Conservation (phyloP, 2,888 invertebrate genomes). For the Polietes domitor region DNA sequence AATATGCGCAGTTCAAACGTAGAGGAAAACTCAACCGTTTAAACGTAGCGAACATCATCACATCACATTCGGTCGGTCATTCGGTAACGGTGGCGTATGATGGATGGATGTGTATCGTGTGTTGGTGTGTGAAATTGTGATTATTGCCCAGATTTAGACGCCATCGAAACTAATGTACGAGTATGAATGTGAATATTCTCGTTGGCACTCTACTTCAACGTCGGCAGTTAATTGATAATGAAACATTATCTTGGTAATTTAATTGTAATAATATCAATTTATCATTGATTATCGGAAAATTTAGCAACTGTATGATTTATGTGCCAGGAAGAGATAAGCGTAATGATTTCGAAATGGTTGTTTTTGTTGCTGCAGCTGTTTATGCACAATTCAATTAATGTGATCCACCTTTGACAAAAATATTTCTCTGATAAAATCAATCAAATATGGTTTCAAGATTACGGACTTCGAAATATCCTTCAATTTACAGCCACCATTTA, state of each 20-base stretch:
- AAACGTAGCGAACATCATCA: neutral
- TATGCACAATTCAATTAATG: neutral
- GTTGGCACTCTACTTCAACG: neutral
- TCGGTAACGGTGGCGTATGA: constrained; percentile 45
- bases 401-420: neutral
- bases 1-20: constrained; percentile 48
- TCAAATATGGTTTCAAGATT: too few relatives aligned
- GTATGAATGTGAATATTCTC: neutral
- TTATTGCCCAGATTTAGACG: neutral
- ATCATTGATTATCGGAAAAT: constrained; percentile 39
- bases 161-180: constrained; percentile 1
- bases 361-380: neutral
- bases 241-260: constrained; percentile 24
- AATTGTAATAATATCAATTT: constrained; percentile 35
- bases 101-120: neutral
- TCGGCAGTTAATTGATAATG: constrained; percentile 32
- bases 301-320: constrained; percentile 1
- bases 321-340: constrained; percentile 3
- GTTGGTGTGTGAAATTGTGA: neutral
- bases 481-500: too few relatives aligned
- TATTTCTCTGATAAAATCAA: too few relatives aligned
- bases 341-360: neutral
- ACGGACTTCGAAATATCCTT: too few relatives aligned
- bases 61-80: neutral
- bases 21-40: constrained; percentile 10